These are phyloP conservation scores for Sebastes taczanowskii DNA, from an alignment of 2,797 vertebrate genomes.

Conservation along the genomic window DNA sequence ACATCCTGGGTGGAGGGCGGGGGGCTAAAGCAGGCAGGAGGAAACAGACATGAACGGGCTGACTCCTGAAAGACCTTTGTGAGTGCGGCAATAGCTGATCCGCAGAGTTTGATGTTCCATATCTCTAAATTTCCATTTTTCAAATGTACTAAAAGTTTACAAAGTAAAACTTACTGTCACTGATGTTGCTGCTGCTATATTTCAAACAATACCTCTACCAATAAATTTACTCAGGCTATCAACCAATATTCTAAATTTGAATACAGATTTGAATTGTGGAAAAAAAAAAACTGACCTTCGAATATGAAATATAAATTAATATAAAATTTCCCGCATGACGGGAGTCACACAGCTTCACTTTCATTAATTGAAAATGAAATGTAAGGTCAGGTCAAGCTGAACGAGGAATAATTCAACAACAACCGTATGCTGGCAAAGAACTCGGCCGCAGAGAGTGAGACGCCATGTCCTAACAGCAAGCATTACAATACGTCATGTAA, in stretches of 20 bases:
- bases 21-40: background rate
- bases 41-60: conserved; percentile 16
- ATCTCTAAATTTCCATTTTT: background rate
- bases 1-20: conserved; percentile 63
- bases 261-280: too few species aligned
- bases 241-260: too few species aligned
- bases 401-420: background rate
- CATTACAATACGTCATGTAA: background rate
- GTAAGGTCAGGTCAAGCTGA: background rate
- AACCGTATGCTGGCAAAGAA: background rate
- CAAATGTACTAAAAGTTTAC: background rate
- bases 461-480: too few species aligned
- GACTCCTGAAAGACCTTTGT: background rate
- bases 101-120: background rate
- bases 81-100: background rate
- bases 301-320: background rate
- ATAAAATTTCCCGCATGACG: too few species aligned
- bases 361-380: background rate
- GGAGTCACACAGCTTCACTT: background rate
- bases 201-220: background rate
- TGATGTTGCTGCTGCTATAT: background rate
- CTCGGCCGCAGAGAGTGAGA: background rate
- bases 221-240: background rate
- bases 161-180: background rate
- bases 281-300: too few species aligned